Evolutionary conservation across 1,140 invertebrate species (phyloP), one percentile per base, ranked within the genome.

Genomic region (Trichomalopsis sarcophagae): DNA sequence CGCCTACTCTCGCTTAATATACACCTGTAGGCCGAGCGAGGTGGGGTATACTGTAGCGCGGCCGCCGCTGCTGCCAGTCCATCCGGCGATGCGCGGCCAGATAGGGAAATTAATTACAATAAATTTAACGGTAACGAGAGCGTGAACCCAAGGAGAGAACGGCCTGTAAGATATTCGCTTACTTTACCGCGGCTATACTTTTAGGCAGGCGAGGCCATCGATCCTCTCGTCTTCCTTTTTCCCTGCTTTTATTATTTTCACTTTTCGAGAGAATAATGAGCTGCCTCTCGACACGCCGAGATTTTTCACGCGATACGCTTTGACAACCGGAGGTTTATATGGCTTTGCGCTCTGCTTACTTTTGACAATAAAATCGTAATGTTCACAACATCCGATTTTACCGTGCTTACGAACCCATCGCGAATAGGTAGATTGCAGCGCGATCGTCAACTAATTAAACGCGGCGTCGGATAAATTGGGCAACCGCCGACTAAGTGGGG

Each of bases 81-180:
- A 90, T 91, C 89, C 88, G 89, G 87, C 82, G 90, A 91, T 91
- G 85, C 87, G 88, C 80, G 84, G 82, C 77, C 87, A 91, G 91
- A 93, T 93, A 92, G 89, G 89, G 88, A 93, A 93, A 92, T 93
- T 93, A 92, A 93, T 93, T 93, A 92, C 89, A 93, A 92, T 92
- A 92, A 92, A 93, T 93, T 93, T 91, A 92, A 91, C 90, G 90
- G 90, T 91, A 92, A 93, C 89, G 89, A 91, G 91, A 90, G 89
- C 90, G 90, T 88, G 86, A 91, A 87, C 82, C 30, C 75, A n/a
- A 69, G 36, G 30, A 44, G 73, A 27, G 13, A 6, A 71, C 69
- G 23, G 27, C 17, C 7, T 33, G 30, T 13, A 33, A 71, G 36
- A 75, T 14, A 21, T n/a, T 62, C 55, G 55, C n/a, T n/a, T n/a